Conservation (phyloP, 2,113 vertebrate species). For the Myiozetetes cayanensis region DNA sequence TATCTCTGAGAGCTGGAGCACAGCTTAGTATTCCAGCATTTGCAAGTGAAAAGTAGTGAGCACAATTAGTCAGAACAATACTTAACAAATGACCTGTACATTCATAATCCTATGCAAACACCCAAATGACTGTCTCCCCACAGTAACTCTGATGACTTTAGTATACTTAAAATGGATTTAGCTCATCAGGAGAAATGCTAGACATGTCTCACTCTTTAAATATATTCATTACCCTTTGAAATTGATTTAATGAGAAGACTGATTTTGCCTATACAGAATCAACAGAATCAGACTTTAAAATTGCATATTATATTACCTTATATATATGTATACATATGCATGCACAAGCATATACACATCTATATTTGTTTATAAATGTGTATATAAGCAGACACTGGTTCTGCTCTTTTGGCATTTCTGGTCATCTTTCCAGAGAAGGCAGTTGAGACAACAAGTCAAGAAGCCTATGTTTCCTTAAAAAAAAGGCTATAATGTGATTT, state of each 20-base stretch:
- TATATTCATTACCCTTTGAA: constrained; percentile 56
- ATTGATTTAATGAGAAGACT: constrained; percentile 51
- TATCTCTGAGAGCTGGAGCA: background rate
- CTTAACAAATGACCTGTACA: background rate
- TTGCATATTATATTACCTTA: constrained; percentile 9
- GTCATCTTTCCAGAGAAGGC: background rate
- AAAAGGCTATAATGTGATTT: background rate
- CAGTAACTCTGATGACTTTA: constrained; percentile 21
- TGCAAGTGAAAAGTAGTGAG: background rate
- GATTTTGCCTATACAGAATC: constrained; percentile 56
- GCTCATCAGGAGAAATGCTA: constrained; percentile 46
- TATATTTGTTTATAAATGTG: background rate
- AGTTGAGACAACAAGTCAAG: background rate
- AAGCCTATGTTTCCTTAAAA: background rate
- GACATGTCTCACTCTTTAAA: constrained; percentile 56
- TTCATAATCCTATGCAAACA: constrained; percentile 5
- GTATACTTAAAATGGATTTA: constrained; percentile 26
- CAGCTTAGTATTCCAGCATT: background rate
- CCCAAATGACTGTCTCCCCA: background rate
- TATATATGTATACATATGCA: constrained; percentile 24
- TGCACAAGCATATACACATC: background rate
- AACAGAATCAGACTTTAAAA: constrained; percentile 36
- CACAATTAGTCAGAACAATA: background rate
- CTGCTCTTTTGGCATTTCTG: background rate
- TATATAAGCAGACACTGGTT: background rate